Base-by-base conservation (phyloP, 2,888 invertebrate genomes). In the Proisotoma minuta region DNA sequence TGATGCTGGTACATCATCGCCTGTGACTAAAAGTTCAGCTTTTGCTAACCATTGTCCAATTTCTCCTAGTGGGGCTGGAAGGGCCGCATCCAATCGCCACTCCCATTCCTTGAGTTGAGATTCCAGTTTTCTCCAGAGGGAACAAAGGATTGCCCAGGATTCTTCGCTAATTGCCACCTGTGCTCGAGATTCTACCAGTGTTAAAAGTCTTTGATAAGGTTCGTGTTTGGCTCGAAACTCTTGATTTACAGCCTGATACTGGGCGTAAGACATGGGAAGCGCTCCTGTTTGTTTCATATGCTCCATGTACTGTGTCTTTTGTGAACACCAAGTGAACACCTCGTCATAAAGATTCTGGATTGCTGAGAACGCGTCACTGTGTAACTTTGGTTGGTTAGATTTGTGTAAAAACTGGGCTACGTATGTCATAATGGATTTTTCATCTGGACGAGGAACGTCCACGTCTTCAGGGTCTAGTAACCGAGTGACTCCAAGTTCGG, bases 341-440 rank as follows among this genome's bases (percentile, higher is more conserved):
- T 85, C 85, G 75, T 87, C 85, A 79, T 89, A 88, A 78, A 91
- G 88, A 75, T 86, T 84, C 77, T 92, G 90, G 63, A 89, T 83
- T 71, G 87, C 85, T 71, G 87, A 86, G 73, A 88, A 75, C 47
- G 77, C 75, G 57, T 75, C 76, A 1, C 73, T 66, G 40, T 74
- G 74, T 53, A 72, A 71, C 40, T 69, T 63, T 40, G 73, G 71
- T 65, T 74, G 68, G 29, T 70, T 73, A 3, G 70, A 70, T 81
- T 94, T 93, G 78, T 96, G 94, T 76, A 97, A 82, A 80, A 97
- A 97, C 81, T 97, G 96, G 43, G 97, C 95, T 67, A 97, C 95
- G 78, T 97, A 97, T 28, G 97, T 97, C 96, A 97, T 97, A 75
- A 97, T 92, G 67, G 94, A 95, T 79, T 92, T 89, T 78, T 97